These are phyloP conservation scores for Camponotus vicinus DNA, from an alignment of 1,140 invertebrate genomes.

Conservation along the genomic window DNA sequence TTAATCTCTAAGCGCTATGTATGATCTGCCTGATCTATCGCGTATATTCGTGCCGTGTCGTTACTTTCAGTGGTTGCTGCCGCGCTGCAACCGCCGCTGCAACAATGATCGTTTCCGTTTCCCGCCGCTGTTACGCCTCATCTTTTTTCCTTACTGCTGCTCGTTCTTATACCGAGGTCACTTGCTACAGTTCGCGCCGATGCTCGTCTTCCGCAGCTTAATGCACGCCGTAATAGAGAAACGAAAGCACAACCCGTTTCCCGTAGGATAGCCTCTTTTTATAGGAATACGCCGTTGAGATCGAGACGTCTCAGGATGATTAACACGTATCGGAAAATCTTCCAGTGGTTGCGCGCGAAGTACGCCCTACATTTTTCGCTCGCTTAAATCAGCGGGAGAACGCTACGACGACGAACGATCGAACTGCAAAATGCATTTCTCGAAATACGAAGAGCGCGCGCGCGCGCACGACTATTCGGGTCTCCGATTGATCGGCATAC, in stretches of 20 bases:
- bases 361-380: conserved; percentile 15
- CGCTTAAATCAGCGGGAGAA: conserved; percentile 38
- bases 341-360: background rate
- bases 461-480: conserved; percentile 3
- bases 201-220: conserved; percentile 66
- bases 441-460: conserved; percentile 10
- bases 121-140: conserved; percentile 55
- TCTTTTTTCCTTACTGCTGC: conserved; percentile 56
- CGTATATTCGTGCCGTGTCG: background rate
- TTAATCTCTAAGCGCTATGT: conserved; percentile 40
- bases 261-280: background rate
- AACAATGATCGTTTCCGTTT: conserved; percentile 59
- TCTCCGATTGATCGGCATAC: conserved; percentile 26
- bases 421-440: conserved; percentile 8
- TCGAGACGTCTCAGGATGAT: conserved; percentile 46
- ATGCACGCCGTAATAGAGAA: conserved; percentile 56
- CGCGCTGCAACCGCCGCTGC: background rate
- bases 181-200: conserved; percentile 69
- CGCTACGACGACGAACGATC: background rate
- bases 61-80: conserved; percentile 30
- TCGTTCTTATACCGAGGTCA: conserved; percentile 42
- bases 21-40: background rate
- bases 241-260: conserved; percentile 10
- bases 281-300: background rate
- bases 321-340: conserved; percentile 51